Evolutionary conservation across 2,888 invertebrate species (phyloP).

Genomic region (Ochropleura leucogaster): DNA sequence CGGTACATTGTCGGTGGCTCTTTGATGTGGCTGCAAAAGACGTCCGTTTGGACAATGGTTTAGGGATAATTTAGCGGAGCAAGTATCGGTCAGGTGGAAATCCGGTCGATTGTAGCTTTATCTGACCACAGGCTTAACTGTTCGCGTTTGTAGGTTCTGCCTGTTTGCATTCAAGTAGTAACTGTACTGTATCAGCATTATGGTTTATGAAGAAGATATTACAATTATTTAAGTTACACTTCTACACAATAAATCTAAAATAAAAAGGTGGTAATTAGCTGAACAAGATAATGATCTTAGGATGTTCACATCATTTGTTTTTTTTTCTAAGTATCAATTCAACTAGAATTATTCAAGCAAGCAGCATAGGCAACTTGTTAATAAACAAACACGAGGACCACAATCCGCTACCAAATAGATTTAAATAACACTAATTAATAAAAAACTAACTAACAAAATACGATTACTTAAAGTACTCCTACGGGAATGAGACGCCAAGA

Average conservation of each 20-base stretch:
- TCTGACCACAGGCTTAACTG: slow-evolving; percentile 74
- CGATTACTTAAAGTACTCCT: slow-evolving; percentile 61
- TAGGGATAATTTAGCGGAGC: slow-evolving; percentile 79
- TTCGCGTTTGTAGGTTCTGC: slow-evolving; percentile 47
- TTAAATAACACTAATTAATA: slow-evolving; percentile 67
- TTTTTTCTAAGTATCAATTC: background rate
- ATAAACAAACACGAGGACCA: slow-evolving; percentile 1
- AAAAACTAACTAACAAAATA: slow-evolving; percentile 45
- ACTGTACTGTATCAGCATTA: slow-evolving; percentile 26
- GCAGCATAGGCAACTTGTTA: slow-evolving; percentile 7
- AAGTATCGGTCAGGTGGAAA: slow-evolving; percentile 81
- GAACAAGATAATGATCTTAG: background rate
- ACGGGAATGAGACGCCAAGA: slow-evolving; percentile 51
- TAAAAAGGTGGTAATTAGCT: background rate
- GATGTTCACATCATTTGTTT: background rate
- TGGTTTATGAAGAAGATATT: background rate
- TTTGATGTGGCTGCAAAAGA: slow-evolving; percentile 89
- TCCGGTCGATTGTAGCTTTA: slow-evolving; percentile 76
- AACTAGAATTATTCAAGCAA: slow-evolving; percentile 14
- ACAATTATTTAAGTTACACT: background rate
- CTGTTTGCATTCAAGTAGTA: slow-evolving; percentile 21
- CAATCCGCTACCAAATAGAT: slow-evolving; percentile 37
- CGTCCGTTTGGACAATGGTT: slow-evolving; percentile 78
- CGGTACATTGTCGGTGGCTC: slow-evolving; percentile 80
- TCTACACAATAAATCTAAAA: background rate